Conservation (phyloP, 2,888 invertebrate species). For the Pediacus dermestoides region DNA sequence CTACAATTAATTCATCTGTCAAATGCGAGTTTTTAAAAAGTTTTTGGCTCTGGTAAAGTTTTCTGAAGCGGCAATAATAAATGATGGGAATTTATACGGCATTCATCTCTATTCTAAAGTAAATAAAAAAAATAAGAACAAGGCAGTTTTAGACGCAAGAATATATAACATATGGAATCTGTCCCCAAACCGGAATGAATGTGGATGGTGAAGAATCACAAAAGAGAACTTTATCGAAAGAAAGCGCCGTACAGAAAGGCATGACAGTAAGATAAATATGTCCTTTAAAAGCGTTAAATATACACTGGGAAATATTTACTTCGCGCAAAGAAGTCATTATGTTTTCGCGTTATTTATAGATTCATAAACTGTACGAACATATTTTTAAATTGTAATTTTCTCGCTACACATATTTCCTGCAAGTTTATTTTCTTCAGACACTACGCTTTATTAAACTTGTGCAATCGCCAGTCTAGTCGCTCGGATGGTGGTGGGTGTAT, state of each 20-base stretch:
- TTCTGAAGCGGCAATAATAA: slow-evolving; percentile 1
- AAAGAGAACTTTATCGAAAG: slow-evolving; percentile 43
- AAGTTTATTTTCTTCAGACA: no score
- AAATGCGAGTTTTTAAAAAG: no score
- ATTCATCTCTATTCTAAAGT: slow-evolving; percentile 5
- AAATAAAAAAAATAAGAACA: slow-evolving; percentile 7
- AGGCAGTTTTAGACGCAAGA: slow-evolving; percentile 8
- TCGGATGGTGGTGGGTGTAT: no score
- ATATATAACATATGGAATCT: slow-evolving; percentile 33
- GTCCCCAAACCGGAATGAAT: slow-evolving; percentile 37
- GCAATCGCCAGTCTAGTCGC: no score
- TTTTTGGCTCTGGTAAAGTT: no score
- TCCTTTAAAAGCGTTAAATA: slow-evolving; percentile 40
- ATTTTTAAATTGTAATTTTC: slow-evolving; percentile 1
- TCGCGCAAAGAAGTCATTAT: slow-evolving; percentile 29
- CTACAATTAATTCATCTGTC: no score
- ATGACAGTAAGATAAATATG: slow-evolving; percentile 41
- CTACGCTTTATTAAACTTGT: no score
- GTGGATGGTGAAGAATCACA: slow-evolving; percentile 43
- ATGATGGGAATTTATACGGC: slow-evolving; percentile 4
- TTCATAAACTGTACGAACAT: slow-evolving; percentile 23
- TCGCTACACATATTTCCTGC: no score
- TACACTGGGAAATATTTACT: slow-evolving; percentile 28
- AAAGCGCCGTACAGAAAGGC: slow-evolving; percentile 38
- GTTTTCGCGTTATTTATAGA: slow-evolving; percentile 31